Percentiles rank a stretch among this genome's conserved stretches.
Conservation (phyloP, 2,113 vertebrate species). For the Hydrochoerus hydrochaeris region DNA sequence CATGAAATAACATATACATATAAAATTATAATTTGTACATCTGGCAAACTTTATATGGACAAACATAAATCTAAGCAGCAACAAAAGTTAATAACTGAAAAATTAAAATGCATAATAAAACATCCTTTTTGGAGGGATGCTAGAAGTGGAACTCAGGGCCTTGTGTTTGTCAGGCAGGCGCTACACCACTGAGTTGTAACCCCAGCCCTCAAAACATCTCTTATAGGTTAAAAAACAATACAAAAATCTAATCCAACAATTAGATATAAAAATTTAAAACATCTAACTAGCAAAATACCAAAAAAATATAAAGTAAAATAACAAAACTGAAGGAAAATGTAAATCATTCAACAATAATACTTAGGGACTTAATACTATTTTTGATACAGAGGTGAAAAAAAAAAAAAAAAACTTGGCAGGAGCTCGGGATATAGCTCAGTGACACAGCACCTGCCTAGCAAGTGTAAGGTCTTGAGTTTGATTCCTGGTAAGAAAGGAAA, state of each 20-base stretch:
- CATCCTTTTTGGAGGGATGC: too few relatives aligned
- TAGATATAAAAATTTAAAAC: not conserved
- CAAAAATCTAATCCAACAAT: not conserved
- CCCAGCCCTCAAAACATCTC: not conserved
- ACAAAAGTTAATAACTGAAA: not conserved
- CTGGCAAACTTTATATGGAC: not conserved
- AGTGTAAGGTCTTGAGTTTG: too few relatives aligned
- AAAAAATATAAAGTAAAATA: not conserved
- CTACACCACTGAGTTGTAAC: too few relatives aligned
- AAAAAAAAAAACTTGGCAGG: too few relatives aligned
- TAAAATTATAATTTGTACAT: not conserved
- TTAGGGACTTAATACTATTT: not conserved
- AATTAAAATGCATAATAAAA: not conserved
- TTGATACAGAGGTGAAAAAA: too few relatives aligned
- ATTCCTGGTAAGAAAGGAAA: too few relatives aligned
- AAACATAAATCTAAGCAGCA: not conserved
- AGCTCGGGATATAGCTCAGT: too few relatives aligned
- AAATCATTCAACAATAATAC: not conserved
- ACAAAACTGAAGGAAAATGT: not conserved
- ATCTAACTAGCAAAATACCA: not conserved
- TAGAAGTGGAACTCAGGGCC: too few relatives aligned
- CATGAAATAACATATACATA: not conserved
- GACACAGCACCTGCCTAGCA: too few relatives aligned
- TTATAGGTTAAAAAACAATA: not conserved
- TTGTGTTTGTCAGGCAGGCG: too few relatives aligned